phyloP scores from a whole-genome alignment of 2,888 invertebrate genomes.

The Boloria selene region DNA sequence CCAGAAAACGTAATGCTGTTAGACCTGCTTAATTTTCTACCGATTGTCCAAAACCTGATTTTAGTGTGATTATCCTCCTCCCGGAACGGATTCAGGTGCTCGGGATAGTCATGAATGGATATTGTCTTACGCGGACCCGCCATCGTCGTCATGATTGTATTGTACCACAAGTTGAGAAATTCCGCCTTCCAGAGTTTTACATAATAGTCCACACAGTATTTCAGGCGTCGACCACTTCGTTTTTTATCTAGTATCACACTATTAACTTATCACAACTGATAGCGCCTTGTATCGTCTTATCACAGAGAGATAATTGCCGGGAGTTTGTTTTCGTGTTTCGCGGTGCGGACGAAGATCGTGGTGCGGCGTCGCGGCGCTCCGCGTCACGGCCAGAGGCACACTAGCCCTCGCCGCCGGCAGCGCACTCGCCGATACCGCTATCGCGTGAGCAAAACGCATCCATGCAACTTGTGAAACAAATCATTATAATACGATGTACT shows the following conservation, averaged over 20 bases:
- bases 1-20: constrained; percentile 85
- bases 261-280: constrained; percentile 71
- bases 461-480: constrained; percentile 21
- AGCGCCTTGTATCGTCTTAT: constrained; percentile 70
- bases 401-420: constrained; percentile 47
- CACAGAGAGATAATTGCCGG: constrained; percentile 70
- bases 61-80: constrained; percentile 86
- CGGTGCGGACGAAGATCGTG: constrained; percentile 34
- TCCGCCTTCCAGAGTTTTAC: constrained; percentile 64
- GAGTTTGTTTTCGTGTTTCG: constrained; percentile 68
- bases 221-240: constrained; percentile 68
- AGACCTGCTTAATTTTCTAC: constrained; percentile 77
- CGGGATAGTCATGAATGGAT: constrained; percentile 88
- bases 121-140: constrained; percentile 74
- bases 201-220: constrained; percentile 60
- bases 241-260: constrained; percentile 78
- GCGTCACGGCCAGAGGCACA: constrained; percentile 61
- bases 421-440: constrained; percentile 38
- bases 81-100: constrained; percentile 89
- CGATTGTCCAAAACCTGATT: constrained; percentile 83
- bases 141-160: constrained; percentile 68
- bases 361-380: constrained; percentile 56
- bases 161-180: constrained; percentile 49
- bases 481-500: constrained; percentile 24
- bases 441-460: constrained; percentile 36